Conservation (phyloP, 2,888 invertebrate genomes). For the Hypena proboscidalis region DNA sequence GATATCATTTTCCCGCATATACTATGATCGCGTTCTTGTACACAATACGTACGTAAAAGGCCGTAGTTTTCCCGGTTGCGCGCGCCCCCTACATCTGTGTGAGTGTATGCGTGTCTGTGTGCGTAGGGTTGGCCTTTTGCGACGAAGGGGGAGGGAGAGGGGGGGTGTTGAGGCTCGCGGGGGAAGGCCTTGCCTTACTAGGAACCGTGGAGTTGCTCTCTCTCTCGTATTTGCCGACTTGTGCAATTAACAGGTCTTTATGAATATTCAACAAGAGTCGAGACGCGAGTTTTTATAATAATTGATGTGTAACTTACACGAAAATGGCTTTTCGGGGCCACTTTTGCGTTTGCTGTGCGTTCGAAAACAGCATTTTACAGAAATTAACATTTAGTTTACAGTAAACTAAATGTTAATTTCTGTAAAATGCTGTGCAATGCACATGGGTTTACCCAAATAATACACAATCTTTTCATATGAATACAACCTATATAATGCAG, state of each 20-base stretch:
- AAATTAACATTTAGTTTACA: slow-evolving; percentile 24
- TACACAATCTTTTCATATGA: neutral
- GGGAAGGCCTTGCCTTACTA: slow-evolving; percentile 59
- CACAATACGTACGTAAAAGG: slow-evolving; percentile 82
- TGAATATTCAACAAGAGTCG: slow-evolving; percentile 79
- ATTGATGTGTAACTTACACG: slow-evolving; percentile 75
- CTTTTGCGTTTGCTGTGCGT: slow-evolving; percentile 42
- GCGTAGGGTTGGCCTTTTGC: slow-evolving; percentile 77
- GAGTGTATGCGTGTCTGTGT: slow-evolving; percentile 50
- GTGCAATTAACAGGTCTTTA: slow-evolving; percentile 85
- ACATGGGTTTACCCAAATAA: slow-evolving; percentile 3
- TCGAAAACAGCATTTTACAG: slow-evolving; percentile 29
- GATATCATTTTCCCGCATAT: slow-evolving; percentile 43
- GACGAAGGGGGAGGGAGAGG: slow-evolving; percentile 46
- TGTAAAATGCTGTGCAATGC: slow-evolving; percentile 30
- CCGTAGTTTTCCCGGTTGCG: slow-evolving; percentile 83
- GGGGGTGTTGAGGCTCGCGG: slow-evolving; percentile 36
- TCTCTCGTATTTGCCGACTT: slow-evolving; percentile 81
- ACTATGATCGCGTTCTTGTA: slow-evolving; percentile 71
- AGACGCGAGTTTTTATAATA: slow-evolving; percentile 77
- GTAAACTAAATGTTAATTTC: slow-evolving; percentile 25
- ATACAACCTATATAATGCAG: no score
- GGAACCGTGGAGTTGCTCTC: slow-evolving; percentile 76
- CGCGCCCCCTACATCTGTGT: slow-evolving; percentile 67
- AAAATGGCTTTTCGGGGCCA: slow-evolving; percentile 50